Evolutionary conservation across 2,113 vertebrate species (phyloP).

Genomic region (Pterocles burchelli): DNA sequence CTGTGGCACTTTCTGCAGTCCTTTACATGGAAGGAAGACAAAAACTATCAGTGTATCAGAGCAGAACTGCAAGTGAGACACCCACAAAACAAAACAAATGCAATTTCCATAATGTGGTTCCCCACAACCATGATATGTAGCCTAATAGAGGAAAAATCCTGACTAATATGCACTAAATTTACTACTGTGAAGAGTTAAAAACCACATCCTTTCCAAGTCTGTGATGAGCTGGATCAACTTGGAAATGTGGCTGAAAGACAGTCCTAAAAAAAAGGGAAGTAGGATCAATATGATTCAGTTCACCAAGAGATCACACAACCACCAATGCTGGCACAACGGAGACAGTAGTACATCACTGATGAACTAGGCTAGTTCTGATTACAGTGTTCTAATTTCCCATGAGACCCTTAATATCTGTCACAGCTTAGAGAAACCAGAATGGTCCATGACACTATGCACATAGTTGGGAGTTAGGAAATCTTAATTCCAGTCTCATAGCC

Average conservation of each 20-base stretch:
- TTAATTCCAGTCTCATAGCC: background rate
- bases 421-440: background rate
- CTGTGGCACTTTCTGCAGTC: conserved; percentile 74
- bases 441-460: background rate
- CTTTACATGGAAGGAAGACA: conserved; percentile 50
- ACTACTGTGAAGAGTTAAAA: background rate
- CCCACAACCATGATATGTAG: background rate
- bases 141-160: background rate
- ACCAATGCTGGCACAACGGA: background rate
- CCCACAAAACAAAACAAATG: background rate
- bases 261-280: background rate
- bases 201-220: background rate
- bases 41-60: background rate
- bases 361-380: background rate
- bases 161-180: background rate
- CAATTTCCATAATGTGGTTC: background rate
- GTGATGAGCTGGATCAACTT: background rate
- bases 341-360: background rate
- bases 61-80: background rate
- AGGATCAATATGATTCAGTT: background rate
- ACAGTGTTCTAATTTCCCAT: background rate
- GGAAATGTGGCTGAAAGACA: background rate
- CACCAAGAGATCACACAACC: background rate
- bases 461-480: background rate
- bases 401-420: background rate